These are phyloP conservation scores for Drosophila robusta DNA, from an alignment of 2,888 invertebrate species.

Conservation along the genomic window DNA sequence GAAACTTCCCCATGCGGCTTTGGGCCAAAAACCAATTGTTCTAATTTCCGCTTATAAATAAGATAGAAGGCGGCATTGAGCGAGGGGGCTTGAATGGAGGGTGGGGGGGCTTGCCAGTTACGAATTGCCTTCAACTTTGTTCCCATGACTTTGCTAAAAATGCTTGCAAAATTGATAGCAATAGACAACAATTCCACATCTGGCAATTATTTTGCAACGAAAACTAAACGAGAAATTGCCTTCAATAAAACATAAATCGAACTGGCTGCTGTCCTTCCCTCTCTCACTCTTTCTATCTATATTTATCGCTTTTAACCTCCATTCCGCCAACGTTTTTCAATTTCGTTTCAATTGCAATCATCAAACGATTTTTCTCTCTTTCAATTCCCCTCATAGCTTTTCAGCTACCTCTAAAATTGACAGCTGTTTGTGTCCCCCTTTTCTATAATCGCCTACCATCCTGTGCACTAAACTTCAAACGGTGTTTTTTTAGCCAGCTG, in stretches of 20 bases:
- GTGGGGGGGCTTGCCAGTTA: neutral
- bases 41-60: conserved; percentile 51
- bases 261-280: conserved; percentile 13
- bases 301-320: conserved; percentile 19
- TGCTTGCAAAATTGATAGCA: conserved; percentile 42
- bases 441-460: neutral
- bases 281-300: neutral
- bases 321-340: conserved; percentile 54
- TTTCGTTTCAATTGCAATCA: conserved; percentile 68
- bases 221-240: conserved; percentile 67
- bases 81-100: too few species aligned
- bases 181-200: conserved; percentile 61
- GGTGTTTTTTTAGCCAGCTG: conserved; percentile 29
- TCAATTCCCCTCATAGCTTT: conserved; percentile 18
- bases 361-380: conserved; percentile 42
- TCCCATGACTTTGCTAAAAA: conserved; percentile 47
- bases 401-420: neutral
- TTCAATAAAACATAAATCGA: conserved; percentile 73
- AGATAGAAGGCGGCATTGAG: conserved; percentile 12
- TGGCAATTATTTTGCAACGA: conserved; percentile 69
- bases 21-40: conserved; percentile 43
- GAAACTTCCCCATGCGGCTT: neutral
- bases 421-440: neutral
- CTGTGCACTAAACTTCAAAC: conserved; percentile 34
- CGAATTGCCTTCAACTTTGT: conserved; percentile 28